Base-by-base conservation (phyloP, 2,113 vertebrate genomes). In the Otus sunia region DNA sequence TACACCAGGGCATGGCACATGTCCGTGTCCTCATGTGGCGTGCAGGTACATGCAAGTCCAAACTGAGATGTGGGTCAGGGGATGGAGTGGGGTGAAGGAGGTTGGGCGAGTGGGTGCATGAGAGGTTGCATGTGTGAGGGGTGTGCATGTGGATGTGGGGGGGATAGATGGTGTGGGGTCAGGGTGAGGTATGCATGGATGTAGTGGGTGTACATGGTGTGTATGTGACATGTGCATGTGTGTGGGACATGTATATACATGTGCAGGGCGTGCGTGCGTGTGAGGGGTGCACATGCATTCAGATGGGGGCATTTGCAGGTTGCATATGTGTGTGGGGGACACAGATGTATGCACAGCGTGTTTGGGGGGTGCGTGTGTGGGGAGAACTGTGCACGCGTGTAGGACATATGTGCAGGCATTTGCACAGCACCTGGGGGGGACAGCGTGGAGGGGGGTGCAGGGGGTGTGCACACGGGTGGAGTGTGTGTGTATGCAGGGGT, bases 1-100 rank as follows among this genome's bases (percentile, higher is more conserved):
- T 2, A 32, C 1, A 0, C 0, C 4, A 22, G 12, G 13, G 9
- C 32, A 36, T 43, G 74, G 59, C 43, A 23, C 0, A 0, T 3
- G 3, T 67, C 50, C 1, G 0, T 15, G 56, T 30, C 50, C 50
- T 55, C 12, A 5, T 11, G 9, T 3, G 10, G 25, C 5, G 2
- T 63, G 34, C 34, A 39, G 75, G 11, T 13, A 23, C 59, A 32
- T 0, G 0, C 0, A 0, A 85, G 8, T 20, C 55, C 1, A 0
- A 69, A 45, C 17, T n/a, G 58, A 87, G 25, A 67, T 0, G 0
- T 29, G 60, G 50, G 71, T 56, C 34, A 2, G 15, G 12, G 11
- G 10, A 14, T 75, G 21, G 34, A 59, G 56, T 23, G 52, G 26
- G 53, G 13, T 25, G 34, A 64, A n/a, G 30, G 13, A 15, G 12